Conservation (phyloP, 2,113 vertebrate genomes). For the Coreoperca whiteheadi region DNA sequence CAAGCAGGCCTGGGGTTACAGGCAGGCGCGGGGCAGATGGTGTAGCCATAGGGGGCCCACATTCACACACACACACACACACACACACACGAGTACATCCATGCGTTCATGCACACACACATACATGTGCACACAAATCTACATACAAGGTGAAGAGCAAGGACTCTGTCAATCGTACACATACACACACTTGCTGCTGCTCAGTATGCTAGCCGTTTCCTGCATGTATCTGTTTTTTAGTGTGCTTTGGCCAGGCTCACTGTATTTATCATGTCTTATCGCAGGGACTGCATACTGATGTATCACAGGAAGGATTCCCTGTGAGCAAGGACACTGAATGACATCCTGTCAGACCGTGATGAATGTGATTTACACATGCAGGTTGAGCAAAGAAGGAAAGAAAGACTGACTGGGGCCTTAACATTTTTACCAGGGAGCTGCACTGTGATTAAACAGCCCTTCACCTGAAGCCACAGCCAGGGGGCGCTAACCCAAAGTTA, state of each 20-base stretch:
- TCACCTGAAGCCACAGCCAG: slow-evolving; percentile 5
- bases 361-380: slow-evolving; percentile 63
- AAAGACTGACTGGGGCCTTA: slow-evolving; percentile 46
- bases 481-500: slow-evolving; percentile 12
- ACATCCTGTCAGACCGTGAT: slow-evolving; percentile 49
- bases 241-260: slow-evolving; percentile 21
- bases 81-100: neutral
- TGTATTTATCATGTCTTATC: slow-evolving; percentile 54
- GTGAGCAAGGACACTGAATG: slow-evolving; percentile 63
- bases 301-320: slow-evolving; percentile 48
- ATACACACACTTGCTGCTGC: slow-evolving; percentile 14
- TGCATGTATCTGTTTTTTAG: slow-evolving; percentile 34
- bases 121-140: neutral
- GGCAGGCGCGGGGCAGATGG: slow-evolving; percentile 78
- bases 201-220: slow-evolving; percentile 24
- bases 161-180: slow-evolving; percentile 39
- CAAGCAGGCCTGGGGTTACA: slow-evolving; percentile 58
- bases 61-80: slow-evolving; percentile 28
- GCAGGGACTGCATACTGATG: slow-evolving; percentile 49
- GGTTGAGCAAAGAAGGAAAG: slow-evolving; percentile 41
- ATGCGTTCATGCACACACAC: slow-evolving; percentile 1
- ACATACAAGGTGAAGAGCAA: slow-evolving; percentile 51
- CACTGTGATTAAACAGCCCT: slow-evolving; percentile 3
- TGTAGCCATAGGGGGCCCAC: slow-evolving; percentile 51
- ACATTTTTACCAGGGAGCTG: slow-evolving; percentile 45